Base-by-base conservation (phyloP, 2,797 vertebrate genomes). In the Schizopygopsis malacanthus region DNA sequence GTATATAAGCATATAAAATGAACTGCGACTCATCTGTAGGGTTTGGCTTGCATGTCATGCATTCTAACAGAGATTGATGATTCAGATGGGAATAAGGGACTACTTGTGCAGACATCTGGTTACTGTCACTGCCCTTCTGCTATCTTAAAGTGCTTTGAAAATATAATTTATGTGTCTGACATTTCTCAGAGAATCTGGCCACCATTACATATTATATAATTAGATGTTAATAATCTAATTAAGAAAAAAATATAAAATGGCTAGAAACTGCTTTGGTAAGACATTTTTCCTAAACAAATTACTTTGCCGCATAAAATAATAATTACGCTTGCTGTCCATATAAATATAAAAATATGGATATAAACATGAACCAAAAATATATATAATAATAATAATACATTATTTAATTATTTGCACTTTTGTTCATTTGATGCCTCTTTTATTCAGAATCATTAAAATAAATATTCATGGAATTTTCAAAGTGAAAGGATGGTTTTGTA, bases 31-130 rank as follows among this genome's bases (percentile, higher is more conserved):
- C 5, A 0, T 75, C 52, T 20, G 39, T 22, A 63, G 13, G 33
- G 43, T 73, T 73, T 82, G 54, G 10, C 18, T 45, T 61, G 12
- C 52, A 72, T 79, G 65, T 33, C 10, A 65, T 65, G 15, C 16
- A 28, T 79, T 47, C 59, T 47, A 25, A 13, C 5, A 25, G 15
- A 63, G 25, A 76, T 41, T 8, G 47, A 77, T 67, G 45, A 52
- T 54, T 83, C 47, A n/a, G 18, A 63, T 75, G 45, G 37, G 2
- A 13, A 28, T 84, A 25, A 37, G 15, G 10, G 11, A 59, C 63
- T 41, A 37, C 10, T 71, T 75, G 18, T 75, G 45, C 13, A 87
- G 45, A 63, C 82, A 76, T 81, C 59, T 84, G 77, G 43, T 82
- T 39, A 56, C 73, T 71, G 3, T 70, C 59, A 77, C 70, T 65